Evolutionary conservation across 2,888 invertebrate genomes (phyloP).

Genomic region (Chloromyia formosa): DNA sequence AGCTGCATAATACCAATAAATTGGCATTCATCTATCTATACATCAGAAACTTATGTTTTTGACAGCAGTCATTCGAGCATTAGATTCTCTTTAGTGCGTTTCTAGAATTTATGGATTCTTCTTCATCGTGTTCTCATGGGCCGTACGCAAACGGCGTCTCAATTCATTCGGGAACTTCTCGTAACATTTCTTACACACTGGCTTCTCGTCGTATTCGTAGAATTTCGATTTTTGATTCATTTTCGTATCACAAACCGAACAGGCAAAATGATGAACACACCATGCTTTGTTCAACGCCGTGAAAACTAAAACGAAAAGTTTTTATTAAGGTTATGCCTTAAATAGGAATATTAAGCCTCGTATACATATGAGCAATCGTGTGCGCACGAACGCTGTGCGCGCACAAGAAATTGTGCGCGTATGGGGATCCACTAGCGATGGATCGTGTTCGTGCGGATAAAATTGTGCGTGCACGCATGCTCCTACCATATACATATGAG

Average conservation of each 20-base stretch:
- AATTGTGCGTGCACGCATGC: too few species aligned
- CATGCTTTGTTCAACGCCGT: slow-evolving; percentile 98
- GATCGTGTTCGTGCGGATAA: too few species aligned
- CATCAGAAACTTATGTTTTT: too few species aligned
- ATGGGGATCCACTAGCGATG: too few species aligned
- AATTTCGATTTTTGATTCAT: slow-evolving; percentile 98
- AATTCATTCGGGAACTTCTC: slow-evolving; percentile 95
- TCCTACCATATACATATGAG: too few species aligned
- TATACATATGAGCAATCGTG: too few species aligned
- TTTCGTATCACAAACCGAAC: slow-evolving; percentile 95
- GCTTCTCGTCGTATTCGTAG: slow-evolving; percentile 98
- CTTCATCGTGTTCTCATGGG: slow-evolving; percentile 81
- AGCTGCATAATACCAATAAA: too few species aligned
- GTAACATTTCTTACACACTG: slow-evolving; percentile 98
- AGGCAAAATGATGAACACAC: slow-evolving; percentile 99
- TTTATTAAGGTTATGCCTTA: neutral
- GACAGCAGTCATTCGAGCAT: too few species aligned
- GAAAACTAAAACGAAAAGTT: slow-evolving; percentile 79
- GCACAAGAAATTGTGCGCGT: too few species aligned
- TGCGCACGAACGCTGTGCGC: too few species aligned
- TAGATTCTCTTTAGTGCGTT: neutral
- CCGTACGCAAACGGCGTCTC: slow-evolving; percentile 88
- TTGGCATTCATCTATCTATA: too few species aligned
- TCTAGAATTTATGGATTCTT: slow-evolving; percentile 58
- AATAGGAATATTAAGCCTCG: too few species aligned